Conservation (phyloP, 2,113 vertebrate species). For the Cheirogaleus medius region DNA sequence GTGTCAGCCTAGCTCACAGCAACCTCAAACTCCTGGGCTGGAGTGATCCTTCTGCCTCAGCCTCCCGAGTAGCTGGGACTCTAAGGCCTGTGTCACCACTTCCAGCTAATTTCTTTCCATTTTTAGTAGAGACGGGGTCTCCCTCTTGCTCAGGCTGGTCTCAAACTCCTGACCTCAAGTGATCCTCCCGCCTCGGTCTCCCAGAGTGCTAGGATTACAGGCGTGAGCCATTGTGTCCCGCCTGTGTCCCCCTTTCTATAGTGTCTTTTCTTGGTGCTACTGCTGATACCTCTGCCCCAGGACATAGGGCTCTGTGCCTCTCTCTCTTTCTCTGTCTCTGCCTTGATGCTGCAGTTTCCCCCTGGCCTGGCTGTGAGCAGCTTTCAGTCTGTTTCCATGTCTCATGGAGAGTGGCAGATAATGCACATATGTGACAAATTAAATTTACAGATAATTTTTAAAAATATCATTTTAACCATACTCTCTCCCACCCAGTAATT, state of each 20-base stretch:
- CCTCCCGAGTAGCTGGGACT: no score
- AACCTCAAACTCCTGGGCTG: no score
- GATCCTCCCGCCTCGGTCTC: no score
- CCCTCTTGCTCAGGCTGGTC: no score
- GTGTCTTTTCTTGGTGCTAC: not conserved
- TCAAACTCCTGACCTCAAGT: no score
- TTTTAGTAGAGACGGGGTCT: no score
- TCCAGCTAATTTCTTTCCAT: no score
- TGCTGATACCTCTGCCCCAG: not conserved
- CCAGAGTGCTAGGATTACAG: no score
- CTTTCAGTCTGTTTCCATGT: not conserved
- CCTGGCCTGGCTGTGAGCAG: not conserved
- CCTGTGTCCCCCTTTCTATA: not conserved
- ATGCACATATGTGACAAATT: not conserved
- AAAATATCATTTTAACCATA: constrained; percentile 3
- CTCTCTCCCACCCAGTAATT: not conserved
- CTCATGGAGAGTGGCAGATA: not conserved
- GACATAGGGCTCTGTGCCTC: not conserved
- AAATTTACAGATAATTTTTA: not conserved
- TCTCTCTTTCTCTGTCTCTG: not conserved
- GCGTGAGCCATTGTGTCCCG: no score
- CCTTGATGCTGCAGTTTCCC: not conserved
- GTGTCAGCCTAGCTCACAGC: no score
- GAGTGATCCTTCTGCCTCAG: no score
- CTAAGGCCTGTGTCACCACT: no score